Evolutionary conservation across 2,113 vertebrate species (phyloP).

Genomic region (Amia ocellicauda): DNA sequence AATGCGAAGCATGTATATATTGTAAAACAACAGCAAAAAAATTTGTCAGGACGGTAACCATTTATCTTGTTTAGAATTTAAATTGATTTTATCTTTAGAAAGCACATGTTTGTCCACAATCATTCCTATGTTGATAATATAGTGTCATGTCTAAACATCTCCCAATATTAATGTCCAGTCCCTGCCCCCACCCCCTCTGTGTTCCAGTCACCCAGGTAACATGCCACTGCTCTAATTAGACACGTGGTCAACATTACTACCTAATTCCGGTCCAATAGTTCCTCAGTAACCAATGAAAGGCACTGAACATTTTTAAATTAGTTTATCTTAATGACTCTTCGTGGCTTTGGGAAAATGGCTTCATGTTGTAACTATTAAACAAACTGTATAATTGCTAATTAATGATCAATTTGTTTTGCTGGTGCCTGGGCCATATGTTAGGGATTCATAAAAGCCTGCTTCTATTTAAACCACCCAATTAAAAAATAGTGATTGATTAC

Average conservation of each 20-base stretch:
- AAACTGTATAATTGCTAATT: constrained; percentile 1
- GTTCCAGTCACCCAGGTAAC: no score
- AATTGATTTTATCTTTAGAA: constrained; percentile 21
- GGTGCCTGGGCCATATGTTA: neutral
- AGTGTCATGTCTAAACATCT: no score
- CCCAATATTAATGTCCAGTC: no score
- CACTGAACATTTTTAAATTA: neutral
- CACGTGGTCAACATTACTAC: neutral
- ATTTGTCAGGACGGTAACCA: no score
- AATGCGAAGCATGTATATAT: no score
- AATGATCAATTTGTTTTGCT: constrained; percentile 6
- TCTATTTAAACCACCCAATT: neutral
- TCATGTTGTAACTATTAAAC: neutral
- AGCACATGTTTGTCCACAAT: constrained; percentile 10
- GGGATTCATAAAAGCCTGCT: neutral
- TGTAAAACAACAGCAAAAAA: no score
- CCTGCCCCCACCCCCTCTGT: no score
- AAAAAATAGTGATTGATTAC: neutral
- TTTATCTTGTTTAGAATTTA: neutral
- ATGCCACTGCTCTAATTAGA: no score
- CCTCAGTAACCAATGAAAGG: neutral
- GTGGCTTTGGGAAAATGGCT: neutral
- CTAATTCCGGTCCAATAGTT: neutral
- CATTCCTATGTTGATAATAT: constrained; percentile 6
- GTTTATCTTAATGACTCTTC: neutral